Evolutionary conservation across 2,797 vertebrate species (phyloP).

Genomic region (Acipenser oxyrinchus): DNA sequence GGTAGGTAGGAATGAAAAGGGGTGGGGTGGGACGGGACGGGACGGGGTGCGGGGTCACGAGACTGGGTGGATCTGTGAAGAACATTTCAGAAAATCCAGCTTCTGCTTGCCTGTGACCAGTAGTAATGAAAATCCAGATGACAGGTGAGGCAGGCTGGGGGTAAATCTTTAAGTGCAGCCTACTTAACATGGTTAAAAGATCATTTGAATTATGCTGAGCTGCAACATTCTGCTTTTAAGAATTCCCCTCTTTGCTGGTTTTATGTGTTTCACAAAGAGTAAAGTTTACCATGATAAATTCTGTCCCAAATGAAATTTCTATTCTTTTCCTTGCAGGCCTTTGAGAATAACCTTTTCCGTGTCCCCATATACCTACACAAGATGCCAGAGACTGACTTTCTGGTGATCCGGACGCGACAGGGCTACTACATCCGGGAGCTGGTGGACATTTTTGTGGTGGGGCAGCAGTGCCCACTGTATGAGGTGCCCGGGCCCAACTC

Average conservation of each 20-base stretch:
- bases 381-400: conserved; percentile 89
- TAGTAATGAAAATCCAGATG: too few relatives aligned
- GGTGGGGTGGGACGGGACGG: not conserved
- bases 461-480: conserved; percentile 89
- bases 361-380: conserved; percentile 95
- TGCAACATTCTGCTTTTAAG: too few relatives aligned
- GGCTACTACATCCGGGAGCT: conserved; percentile 87
- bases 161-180: too few relatives aligned
- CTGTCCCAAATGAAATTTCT: not conserved
- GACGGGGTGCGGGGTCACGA: too few relatives aligned
- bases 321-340: conserved; percentile 61
- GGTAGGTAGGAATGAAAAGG: conserved; percentile 48
- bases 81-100: too few relatives aligned
- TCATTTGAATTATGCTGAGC: too few relatives aligned
- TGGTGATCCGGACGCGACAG: conserved; percentile 89
- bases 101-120: too few relatives aligned
- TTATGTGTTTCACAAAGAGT: not conserved
- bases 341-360: conserved; percentile 97
- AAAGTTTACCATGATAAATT: not conserved
- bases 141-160: too few relatives aligned
- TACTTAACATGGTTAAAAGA: too few relatives aligned
- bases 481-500: conserved; percentile 97
- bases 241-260: too few relatives aligned
- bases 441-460: conserved; percentile 92
- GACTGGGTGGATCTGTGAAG: too few relatives aligned